Evolutionary conservation across 2,888 invertebrate species (phyloP), one percentile per base, ranked within the genome.

Genomic region (Aradus depressus): DNA sequence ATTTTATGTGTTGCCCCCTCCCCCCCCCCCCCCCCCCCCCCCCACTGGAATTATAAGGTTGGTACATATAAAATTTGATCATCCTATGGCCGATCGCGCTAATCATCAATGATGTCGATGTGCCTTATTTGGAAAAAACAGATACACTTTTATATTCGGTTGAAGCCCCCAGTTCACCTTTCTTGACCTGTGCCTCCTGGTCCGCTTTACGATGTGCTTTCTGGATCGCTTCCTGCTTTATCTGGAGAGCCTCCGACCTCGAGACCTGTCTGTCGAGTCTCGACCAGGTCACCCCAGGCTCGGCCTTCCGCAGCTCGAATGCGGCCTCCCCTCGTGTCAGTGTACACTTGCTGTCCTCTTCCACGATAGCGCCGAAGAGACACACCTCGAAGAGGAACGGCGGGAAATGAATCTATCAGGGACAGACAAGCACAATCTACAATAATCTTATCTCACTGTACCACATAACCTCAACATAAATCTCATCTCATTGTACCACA

Each of bases 361-460:
- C 76, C 60, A 80, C 69, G 2, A 88, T 75, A 6, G 74, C 67
- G 48, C 53, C 51, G 21, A 37, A 51, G n/a, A 85, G 69, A 64
- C 85, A 79, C 34, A 78, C 70, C 71, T 89, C 89, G 63, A 86
- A 81, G 51, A 86, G 71, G 64, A 78, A 84, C 4, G 84, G 82
- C 22, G 75, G 75, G 63, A 74, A 84, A 61, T 80, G 76, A 1
- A 79, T 79, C 75, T 76, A 57, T 8, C 61, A 62, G 55, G 45
- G 4, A 3, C 4, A 4, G 14, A 34, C 14, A 31, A 31, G 31
- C n/a, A n/a, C n/a, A n/a, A n/a, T n/a, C n/a, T n/a, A n/a, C n/a
- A n/a, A n/a, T n/a, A n/a, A n/a, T n/a, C n/a, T n/a, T n/a, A n/a
- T n/a, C n/a, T n/a, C n/a, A n/a, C n/a, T n/a, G n/a, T n/a, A n/a